These are phyloP conservation scores for Chionoecetes opilio DNA, from an alignment of 1,140 invertebrate species.

Conservation along the genomic window DNA sequence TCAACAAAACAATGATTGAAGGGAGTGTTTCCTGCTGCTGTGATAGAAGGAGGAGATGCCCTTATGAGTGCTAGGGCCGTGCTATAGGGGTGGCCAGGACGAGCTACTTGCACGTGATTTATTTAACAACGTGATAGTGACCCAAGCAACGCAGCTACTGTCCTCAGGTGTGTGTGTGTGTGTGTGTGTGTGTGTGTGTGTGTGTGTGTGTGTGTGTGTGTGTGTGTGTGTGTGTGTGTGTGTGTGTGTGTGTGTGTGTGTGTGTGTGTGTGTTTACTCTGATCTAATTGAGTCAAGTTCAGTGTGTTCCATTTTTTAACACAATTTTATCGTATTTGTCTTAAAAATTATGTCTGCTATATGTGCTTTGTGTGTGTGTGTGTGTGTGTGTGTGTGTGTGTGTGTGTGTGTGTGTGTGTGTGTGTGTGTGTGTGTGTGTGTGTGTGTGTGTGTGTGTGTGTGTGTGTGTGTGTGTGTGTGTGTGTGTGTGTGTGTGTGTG, in stretches of 20 bases:
- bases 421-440: slow-evolving; percentile 51
- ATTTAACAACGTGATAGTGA: slow-evolving; percentile 51
- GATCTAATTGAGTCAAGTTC: too few species aligned
- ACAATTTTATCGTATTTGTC: too few species aligned
- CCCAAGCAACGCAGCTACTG: background rate
- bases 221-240: slow-evolving; percentile 56
- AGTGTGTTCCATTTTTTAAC: too few species aligned
- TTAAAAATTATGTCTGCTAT: too few species aligned
- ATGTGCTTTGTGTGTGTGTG: background rate
- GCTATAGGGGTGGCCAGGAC: background rate
- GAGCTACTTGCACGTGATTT: background rate
- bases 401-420: slow-evolving; percentile 65
- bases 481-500: slow-evolving; percentile 39
- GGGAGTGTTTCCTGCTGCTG: background rate
- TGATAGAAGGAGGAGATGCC: background rate
- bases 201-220: slow-evolving; percentile 43
- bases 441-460: background rate
- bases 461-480: background rate
- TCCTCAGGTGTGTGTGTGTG: background rate
- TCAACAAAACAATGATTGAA: background rate
- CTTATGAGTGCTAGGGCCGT: background rate
- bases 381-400: slow-evolving; percentile 49
- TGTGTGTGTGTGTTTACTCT: slow-evolving; percentile 42
- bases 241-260: slow-evolving; percentile 65
- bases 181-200: background rate